These are phyloP conservation scores for Saccopteryx leptura DNA, from an alignment of 2,113 vertebrate species.

Conservation along the genomic window DNA sequence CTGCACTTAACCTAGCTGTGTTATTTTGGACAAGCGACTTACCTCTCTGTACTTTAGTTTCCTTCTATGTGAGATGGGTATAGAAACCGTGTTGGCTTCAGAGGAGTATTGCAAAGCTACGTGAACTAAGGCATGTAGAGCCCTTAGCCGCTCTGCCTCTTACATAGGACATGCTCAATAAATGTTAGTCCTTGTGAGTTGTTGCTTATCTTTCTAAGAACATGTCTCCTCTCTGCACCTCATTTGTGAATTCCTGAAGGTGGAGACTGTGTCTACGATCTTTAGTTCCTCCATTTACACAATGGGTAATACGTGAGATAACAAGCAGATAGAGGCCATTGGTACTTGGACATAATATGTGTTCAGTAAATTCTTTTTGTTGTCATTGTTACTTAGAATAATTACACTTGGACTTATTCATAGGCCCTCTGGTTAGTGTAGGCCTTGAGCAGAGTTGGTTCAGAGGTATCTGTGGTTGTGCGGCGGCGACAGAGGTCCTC, in stretches of 20 bases:
- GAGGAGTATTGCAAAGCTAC: not conserved
- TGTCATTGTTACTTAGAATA: not conserved
- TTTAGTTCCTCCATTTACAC: not conserved
- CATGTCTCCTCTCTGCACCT: not conserved
- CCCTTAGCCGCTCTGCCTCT: not conserved
- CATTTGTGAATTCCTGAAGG: not conserved
- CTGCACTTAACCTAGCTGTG: not conserved
- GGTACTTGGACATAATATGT: not conserved
- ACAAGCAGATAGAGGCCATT: not conserved
- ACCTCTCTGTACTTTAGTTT: not conserved
- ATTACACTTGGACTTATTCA: not conserved
- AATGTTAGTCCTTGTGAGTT: not conserved
- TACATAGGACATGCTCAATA: not conserved
- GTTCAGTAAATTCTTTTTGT: not conserved
- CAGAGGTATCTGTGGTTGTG: not conserved
- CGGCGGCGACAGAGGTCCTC: not conserved
- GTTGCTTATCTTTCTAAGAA: not conserved
- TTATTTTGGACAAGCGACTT: not conserved
- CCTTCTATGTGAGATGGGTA: constrained; percentile 2
- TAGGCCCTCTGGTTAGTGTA: not conserved
- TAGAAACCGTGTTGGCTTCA: not conserved
- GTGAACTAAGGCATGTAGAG: not conserved
- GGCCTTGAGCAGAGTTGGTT: not conserved
- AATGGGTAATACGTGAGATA: not conserved
- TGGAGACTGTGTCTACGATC: not conserved